Conservation (phyloP, 1,140 invertebrate genomes). For the Drosophila sp. region DNA sequence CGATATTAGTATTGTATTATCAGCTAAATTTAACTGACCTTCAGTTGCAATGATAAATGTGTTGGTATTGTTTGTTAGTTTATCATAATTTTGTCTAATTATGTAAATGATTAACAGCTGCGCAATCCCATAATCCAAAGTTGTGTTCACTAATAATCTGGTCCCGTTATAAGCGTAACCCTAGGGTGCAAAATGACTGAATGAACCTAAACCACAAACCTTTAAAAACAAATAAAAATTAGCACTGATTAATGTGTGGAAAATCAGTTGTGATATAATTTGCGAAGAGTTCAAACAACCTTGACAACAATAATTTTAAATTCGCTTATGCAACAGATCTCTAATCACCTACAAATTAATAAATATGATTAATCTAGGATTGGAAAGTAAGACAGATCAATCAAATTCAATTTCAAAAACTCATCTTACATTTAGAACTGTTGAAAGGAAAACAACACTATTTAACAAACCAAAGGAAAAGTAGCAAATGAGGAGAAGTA, state of each 20-base stretch:
- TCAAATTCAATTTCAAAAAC: constrained; percentile 3
- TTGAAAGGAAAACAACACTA: background rate
- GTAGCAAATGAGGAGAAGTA: background rate
- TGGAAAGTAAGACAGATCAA: background rate
- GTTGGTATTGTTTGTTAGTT: constrained; percentile 4
- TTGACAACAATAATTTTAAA: constrained; percentile 48
- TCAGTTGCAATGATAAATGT: constrained; percentile 54
- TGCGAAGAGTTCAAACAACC: constrained; percentile 35
- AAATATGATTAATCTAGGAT: background rate
- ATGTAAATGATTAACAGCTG: constrained; percentile 63
- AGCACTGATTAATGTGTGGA: constrained; percentile 23
- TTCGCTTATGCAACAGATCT: constrained; percentile 35
- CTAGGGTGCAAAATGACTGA: constrained; percentile 15
- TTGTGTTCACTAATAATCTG: constrained; percentile 33
- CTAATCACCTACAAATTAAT: constrained; percentile 12
- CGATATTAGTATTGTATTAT: constrained; percentile 27
- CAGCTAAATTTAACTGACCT: constrained; percentile 55
- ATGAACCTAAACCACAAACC: constrained; percentile 16
- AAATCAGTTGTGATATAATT: constrained; percentile 9
- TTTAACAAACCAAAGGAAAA: background rate
- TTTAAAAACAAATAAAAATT: constrained; percentile 33
- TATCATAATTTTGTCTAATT: constrained; percentile 59
- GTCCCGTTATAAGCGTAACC: constrained; percentile 29
- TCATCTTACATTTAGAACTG: no score
- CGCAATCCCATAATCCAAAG: no score